Base-by-base conservation (phyloP, 2,797 vertebrate species). In the Mus caroli region DNA sequence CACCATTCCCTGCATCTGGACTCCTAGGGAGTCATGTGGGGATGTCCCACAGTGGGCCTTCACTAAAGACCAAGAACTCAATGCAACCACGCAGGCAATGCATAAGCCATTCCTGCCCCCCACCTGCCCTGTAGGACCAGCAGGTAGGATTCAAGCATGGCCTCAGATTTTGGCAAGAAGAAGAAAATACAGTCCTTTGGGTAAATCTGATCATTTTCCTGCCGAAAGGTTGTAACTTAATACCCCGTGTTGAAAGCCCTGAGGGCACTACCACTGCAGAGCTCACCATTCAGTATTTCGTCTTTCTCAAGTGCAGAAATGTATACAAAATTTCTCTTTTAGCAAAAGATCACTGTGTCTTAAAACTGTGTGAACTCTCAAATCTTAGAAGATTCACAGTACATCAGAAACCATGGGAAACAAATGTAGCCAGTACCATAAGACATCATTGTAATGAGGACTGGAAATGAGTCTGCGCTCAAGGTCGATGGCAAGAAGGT, bases 21-120 rank as follows among this genome's bases (percentile, higher is more conserved):
- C 3, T 17, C 64, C 28, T 43, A 5, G 4, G 34, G 76, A 13
- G 28, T 6, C 0, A n/a, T 6, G 3, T 1, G 8, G 20, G 37
- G 34, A 7, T 34, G 15, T 62, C 43, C 28, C 1, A 58, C 31
- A 17, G 17, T 17, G 28, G 73, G 64, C 34, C 34, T 84, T 71
- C 64, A 7, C 7, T 8, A 17, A 40, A 82, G 34, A 71, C 83
- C 10, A 20, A 56, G 22, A 26, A 40, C 34, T 77, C 89, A 40
- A n/a, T 50, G 64, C 31, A 91, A 58, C 5, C 82, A 12, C 50
- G 88, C 75, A 69, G 94, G 28, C n/a, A 17, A 46, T 54, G 43
- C 34, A 69, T n/a, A 19, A 0, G 13, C 28, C 77, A 19, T 26
- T 3, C 37, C 0, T 28, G 62, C 6, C 4, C 31, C 4, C 2